Base-by-base conservation (phyloP, 2,888 invertebrate genomes). In the Boloria euphrosyne region DNA sequence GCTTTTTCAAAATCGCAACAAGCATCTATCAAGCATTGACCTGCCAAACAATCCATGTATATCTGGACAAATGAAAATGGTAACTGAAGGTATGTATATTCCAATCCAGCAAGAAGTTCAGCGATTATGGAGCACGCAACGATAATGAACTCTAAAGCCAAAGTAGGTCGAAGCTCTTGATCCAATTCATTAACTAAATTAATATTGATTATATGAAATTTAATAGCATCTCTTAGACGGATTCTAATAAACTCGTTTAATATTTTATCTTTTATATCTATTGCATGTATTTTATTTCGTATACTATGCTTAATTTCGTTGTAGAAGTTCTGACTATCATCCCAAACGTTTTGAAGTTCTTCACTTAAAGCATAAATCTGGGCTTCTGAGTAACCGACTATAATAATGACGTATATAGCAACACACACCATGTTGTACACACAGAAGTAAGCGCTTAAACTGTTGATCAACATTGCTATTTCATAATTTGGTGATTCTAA, bases 401-500 rank as follows among this genome's bases (percentile, higher is more conserved):
- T 67, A 46, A 83, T 71, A 3, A 86, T 80, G 3, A 85, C 71
- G 17, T 85, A 78, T 0, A 75, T 78, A 1, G 80, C 79, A 5
- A 83, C 75, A 63, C 76, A 82, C 0, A 80, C 78, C 0, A 81
- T 74, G 0, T 76, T 58, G 59, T 78, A 83, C n/a, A 77, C 76
- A 0, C 78, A 75, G 46, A 80, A 79, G 6, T 71, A 65, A 0
- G 80, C 73, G 2, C 73, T 73, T 0, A 74, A 47, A 1, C 63
- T 62, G 49, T 72, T 70, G 1, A 80, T 3, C 1, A 71, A 27
- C 10, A 74, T 74, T 0, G 81, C 80, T 60, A 86, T 74, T 70
- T 87, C 84, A 57, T 79, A 86, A 70, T 86, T 83, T 0, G 87
- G 86, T 5, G 83, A 75, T 62, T 83, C 78, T 3, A 74, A 70